Base-by-base conservation (phyloP, 1,140 invertebrate species). In the Hyles vespertilio region DNA sequence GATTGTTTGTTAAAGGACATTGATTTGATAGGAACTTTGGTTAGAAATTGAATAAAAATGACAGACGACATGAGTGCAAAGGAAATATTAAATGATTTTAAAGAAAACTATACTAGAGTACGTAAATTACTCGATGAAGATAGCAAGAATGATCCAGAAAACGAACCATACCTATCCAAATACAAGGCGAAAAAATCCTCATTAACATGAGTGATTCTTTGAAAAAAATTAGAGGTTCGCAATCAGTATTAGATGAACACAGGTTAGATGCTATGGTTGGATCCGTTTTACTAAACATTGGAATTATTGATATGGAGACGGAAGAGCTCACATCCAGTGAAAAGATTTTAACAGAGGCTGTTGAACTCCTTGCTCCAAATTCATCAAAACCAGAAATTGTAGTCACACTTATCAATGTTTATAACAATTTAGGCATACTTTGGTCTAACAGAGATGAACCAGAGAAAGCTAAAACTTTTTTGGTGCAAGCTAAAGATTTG, bases 401-500 rank as follows among this genome's bases (percentile, higher is more conserved):
- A 5, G 84, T 93, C 32, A 85, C 92, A 3, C 80, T 91, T 34
- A 74, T 96, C 5, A 93, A 91, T 50, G 91, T 94, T 12, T 91
- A 95, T 3, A 97, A 97, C 87, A 94, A 97, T 71, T 81, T 97
- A 34, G 96, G 96, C 9, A 93, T 97, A 59, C 76, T 97, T 0
- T 96, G 94, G 92, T 94, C 93, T 7, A 90, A 91, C 63, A 82
- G 93, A 68, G 90, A 92, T 63, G 91, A 94, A 44, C 90, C 91
- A 12, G 84, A 91, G 32, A 93, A 93, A 70, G 92, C 95, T 0
- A 91, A 93, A 72, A 84, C 90, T 8, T 94, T 93, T 79, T 87
- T 98, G 10, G 81, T 93, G 32, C 82, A 91, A 64, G 93, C 95
- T 2, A 94, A 97, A 86, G 78, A 87, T 6, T 72, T 93, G 3